phyloP scores from a whole-genome alignment of 2,888 invertebrate genomes.

The Corbicula japonica region DNA sequence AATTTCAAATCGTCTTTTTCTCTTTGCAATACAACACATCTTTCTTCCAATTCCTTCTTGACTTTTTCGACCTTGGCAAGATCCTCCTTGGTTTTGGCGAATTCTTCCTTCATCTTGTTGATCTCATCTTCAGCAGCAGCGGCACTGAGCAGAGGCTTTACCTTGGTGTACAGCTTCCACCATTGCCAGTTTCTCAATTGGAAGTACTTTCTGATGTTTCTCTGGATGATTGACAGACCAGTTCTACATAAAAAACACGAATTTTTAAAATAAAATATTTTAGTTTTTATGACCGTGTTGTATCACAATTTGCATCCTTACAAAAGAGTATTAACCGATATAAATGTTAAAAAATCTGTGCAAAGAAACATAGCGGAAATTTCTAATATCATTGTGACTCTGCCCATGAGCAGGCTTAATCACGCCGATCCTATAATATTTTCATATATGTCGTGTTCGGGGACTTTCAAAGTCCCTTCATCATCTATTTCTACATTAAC shows the following conservation, averaged over 20 bases:
- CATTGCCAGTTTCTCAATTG: conserved; percentile 99
- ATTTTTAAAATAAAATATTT: neutral
- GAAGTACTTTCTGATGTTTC: conserved; percentile 99
- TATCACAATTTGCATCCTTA: too few species aligned
- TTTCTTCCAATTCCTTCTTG: conserved; percentile 97
- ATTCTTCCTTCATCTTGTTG: conserved; percentile 97
- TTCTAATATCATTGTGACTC: too few species aligned
- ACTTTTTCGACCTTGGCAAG: conserved; percentile 97
- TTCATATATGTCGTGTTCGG: too few species aligned
- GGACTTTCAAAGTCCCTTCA: too few species aligned
- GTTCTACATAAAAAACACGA: conserved; percentile 89
- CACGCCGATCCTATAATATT: too few species aligned
- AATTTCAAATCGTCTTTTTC: conserved; percentile 97
- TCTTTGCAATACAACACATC: conserved; percentile 95
- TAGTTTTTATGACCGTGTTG: too few species aligned
- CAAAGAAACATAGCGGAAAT: too few species aligned
- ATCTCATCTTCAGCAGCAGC: conserved; percentile 99
- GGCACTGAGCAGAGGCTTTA: conserved; percentile 94
- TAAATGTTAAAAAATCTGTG: too few species aligned
- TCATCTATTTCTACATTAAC: too few species aligned
- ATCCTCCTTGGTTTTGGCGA: conserved; percentile 96
- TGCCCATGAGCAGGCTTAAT: too few species aligned
- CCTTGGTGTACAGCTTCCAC: conserved; percentile 98
- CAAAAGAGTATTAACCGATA: too few species aligned
- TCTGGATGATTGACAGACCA: conserved; percentile 98